Percentiles rank a stretch among this genome's conserved stretches.
Evolutionary conservation across 2,888 invertebrate genomes (phyloP).

Genomic region (Ephialtes manifestator): DNA sequence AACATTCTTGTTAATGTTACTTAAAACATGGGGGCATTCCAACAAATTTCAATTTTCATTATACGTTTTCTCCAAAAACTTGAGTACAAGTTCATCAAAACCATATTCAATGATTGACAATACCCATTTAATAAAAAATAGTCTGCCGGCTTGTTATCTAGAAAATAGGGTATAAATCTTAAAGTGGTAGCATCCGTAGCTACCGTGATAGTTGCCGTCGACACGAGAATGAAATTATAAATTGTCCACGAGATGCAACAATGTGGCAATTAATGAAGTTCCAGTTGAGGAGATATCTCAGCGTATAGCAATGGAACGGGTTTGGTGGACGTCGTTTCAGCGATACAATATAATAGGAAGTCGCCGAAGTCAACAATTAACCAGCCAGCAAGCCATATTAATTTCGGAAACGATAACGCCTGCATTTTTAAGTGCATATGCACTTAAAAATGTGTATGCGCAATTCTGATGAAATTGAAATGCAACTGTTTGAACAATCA

Average conservation of each 20-base stretch:
- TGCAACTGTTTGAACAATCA: no score
- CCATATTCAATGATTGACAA: not conserved
- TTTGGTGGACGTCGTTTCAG: slow-evolving; percentile 14
- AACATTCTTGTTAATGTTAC: no score
- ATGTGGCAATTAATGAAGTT: slow-evolving; percentile 21
- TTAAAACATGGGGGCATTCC: no score
- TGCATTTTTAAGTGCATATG: slow-evolving; percentile 27
- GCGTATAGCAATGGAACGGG: not conserved
- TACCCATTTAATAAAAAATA: not conserved
- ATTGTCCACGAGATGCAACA: slow-evolving; percentile 1
- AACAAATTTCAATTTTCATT: no score
- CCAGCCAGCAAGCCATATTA: slow-evolving; percentile 44
- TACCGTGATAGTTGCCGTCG: not conserved
- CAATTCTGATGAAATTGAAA: no score
- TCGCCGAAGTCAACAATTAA: slow-evolving; percentile 21
- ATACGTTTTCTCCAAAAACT: no score
- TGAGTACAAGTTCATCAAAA: no score
- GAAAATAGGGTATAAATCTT: not conserved
- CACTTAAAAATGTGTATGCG: no score
- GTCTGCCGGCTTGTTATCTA: not conserved
- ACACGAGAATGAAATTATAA: slow-evolving; percentile 26
- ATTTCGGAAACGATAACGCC: slow-evolving; percentile 40
- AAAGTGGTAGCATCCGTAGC: not conserved
- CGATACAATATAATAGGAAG: slow-evolving; percentile 32
- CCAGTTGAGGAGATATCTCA: slow-evolving; percentile 22